Percentiles rank a stretch among this genome's conserved stretches.
Conservation (phyloP, 2,113 vertebrate genomes). For the Cephalopholis sonnerati region DNA sequence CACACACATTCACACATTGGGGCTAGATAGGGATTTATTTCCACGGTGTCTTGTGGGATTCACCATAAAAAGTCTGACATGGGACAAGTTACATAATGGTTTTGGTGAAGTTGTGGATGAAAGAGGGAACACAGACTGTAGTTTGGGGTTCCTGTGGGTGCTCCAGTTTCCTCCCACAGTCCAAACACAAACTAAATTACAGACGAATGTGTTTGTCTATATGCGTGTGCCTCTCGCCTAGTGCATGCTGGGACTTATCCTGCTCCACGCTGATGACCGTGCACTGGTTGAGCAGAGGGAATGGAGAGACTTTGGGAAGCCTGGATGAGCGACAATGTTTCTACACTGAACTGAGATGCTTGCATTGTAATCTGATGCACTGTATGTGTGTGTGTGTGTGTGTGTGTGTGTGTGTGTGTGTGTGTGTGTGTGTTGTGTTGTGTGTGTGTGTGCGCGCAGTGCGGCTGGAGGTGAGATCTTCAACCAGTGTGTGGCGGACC, state of each 20-base stretch:
- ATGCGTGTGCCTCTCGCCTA: no score
- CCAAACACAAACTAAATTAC: no score
- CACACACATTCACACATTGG: not conserved
- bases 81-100: not conserved
- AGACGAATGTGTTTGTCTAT: no score
- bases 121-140: not conserved
- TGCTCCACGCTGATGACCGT: not conserved
- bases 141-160: no score
- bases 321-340: not conserved
- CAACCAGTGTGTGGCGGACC: slow-evolving; percentile 83
- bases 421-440: not conserved
- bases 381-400: not conserved
- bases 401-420: not conserved
- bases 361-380: not conserved
- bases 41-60: slow-evolving; percentile 5
- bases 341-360: no score
- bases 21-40: slow-evolving; percentile 23
- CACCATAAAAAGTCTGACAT: not conserved
- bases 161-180: no score
- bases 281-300: not conserved
- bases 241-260: not conserved
- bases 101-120: slow-evolving; percentile 20
- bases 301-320: not conserved
- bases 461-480: slow-evolving; percentile 87
- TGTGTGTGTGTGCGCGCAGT: slow-evolving; percentile 53